Evolutionary conservation across 2,113 vertebrate species (phyloP).

Genomic region (Pygoscelis antarcticus): DNA sequence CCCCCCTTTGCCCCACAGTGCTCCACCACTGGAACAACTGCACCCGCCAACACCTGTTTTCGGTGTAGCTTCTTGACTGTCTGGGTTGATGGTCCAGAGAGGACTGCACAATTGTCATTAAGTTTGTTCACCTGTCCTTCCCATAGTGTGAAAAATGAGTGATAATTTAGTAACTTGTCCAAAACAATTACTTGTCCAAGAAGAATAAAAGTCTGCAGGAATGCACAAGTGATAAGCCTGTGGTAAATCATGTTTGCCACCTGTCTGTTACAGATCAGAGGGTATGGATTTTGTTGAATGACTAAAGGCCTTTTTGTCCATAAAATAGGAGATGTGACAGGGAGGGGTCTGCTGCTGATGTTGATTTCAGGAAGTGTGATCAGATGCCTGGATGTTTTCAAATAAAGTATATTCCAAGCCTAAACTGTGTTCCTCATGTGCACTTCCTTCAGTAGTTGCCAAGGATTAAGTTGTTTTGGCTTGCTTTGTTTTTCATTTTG

Average conservation of each 20-base stretch:
- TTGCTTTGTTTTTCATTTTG: background rate
- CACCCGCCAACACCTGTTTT: background rate
- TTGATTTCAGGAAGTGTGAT: background rate
- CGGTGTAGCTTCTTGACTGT: background rate
- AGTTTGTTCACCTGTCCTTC: background rate
- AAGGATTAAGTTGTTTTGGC: background rate
- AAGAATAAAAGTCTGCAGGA: background rate
- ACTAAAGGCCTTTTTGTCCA: background rate
- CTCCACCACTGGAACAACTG: background rate
- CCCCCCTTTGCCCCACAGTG: background rate
- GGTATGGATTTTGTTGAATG: background rate
- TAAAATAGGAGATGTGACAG: background rate
- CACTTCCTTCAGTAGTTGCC: background rate
- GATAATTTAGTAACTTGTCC: background rate
- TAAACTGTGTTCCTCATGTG: background rate
- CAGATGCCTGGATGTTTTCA: background rate
- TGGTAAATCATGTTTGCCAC: background rate
- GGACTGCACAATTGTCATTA: background rate
- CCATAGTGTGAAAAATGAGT: background rate
- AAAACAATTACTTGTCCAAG: background rate
- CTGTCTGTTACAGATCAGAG: background rate
- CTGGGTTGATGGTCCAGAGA: background rate
- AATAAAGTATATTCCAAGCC: background rate
- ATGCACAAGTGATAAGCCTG: background rate
- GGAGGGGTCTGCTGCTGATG: background rate